Conservation (phyloP, 2,888 invertebrate genomes). For the Unio pictorum region DNA sequence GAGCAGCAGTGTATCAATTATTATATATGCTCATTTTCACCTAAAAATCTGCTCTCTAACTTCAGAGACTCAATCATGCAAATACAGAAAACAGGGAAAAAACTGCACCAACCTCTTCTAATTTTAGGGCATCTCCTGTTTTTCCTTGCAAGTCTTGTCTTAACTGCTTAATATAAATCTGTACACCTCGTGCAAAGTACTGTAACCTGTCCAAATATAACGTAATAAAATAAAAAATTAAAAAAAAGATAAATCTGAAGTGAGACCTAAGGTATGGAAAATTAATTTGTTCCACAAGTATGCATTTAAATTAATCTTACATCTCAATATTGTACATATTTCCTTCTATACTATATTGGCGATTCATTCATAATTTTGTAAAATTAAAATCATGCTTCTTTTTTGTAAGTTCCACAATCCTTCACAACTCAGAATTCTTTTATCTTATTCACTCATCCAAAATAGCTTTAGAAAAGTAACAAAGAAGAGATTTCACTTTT, state of each 20-base stretch:
- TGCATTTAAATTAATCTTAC: neutral
- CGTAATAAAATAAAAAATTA: slow-evolving; percentile 57
- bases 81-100: neutral
- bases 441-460: too few species aligned
- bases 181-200: slow-evolving; percentile 92
- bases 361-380: too few species aligned
- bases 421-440: too few species aligned
- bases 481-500: slow-evolving; percentile 3
- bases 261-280: neutral
- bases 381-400: too few species aligned
- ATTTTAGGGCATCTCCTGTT: slow-evolving; percentile 81
- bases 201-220: slow-evolving; percentile 78
- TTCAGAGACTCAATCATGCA: too few species aligned
- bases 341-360: neutral
- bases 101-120: slow-evolving; percentile 76
- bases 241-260: neutral
- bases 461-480: too few species aligned
- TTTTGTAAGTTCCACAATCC: too few species aligned
- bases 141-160: slow-evolving; percentile 80
- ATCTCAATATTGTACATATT: neutral
- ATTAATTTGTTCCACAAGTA: too few species aligned
- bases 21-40: too few species aligned
- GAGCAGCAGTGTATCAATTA: too few species aligned
- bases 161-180: slow-evolving; percentile 85
- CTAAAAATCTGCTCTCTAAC: too few species aligned